Evolutionary conservation across 1,140 invertebrate species (phyloP), one percentile per base, ranked within the genome.

Genomic region (Drosophila quadrilineata): DNA sequence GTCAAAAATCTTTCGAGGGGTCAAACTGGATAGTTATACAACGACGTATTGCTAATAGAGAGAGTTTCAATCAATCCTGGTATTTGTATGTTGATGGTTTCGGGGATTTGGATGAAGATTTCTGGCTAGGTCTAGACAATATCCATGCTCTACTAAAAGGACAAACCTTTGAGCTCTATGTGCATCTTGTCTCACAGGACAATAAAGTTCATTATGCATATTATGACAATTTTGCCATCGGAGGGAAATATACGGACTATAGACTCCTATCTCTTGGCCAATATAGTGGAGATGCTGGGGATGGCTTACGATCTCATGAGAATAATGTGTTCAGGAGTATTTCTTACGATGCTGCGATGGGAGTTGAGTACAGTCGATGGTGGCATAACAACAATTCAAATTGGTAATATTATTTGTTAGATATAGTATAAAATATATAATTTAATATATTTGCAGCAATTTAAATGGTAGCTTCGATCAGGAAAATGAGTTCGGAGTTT

Each of bases 111-210:
- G 22, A 65, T 10, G 26, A 21, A 2, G 54, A 65, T 10, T 58
- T 58, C 14, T 65, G 62, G 62, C 17, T 58, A 12, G 62, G 62
- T 6, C 28, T 65, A 26, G 54, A 58, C 19, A 65, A 65, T 16
- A 41, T 65, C 9, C 33, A 65, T 14, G 53, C 22, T 0, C 17
- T 65, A 14, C 58, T 54, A 9, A 41, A 48, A 16, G 3, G 21
- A 10, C 54, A 65, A 6, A 14, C 19, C 3, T 14, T 58, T 12
- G 62, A 65, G 8, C 54, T 65, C 0, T 63, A 56, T 9, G 2
- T 63, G 2, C 59, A 63, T 26, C 17, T 63, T 0, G 50, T 56
- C 5, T 63, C 38, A 26, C 1, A 16, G 16, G 38, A 63, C 6
- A 63, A 63, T 6, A 40, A 46, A 3, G 28, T 38, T 6, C 38